Conservation (phyloP, 2,888 invertebrate genomes). For the Oeneis ivallda region DNA sequence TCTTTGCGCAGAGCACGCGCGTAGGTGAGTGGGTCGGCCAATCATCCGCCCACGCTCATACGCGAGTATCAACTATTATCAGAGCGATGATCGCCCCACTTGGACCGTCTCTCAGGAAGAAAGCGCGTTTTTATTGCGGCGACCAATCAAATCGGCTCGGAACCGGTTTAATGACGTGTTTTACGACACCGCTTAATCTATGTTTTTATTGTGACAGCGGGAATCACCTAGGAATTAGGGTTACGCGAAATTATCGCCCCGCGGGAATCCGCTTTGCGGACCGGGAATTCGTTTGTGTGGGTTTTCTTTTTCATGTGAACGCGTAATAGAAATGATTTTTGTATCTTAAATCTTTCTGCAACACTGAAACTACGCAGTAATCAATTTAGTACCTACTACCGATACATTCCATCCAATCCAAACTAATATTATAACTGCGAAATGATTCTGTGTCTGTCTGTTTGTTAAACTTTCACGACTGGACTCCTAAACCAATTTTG, state of each 20-base stretch:
- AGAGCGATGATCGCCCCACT: slow-evolving; percentile 52
- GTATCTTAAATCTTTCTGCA: too few relatives aligned
- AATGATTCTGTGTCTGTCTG: too few relatives aligned
- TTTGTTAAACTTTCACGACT: too few relatives aligned
- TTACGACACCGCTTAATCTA: slow-evolving; percentile 24
- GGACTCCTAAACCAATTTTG: too few relatives aligned
- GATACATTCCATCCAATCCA: neutral
- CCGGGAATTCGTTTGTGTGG: neutral
- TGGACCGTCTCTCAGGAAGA: slow-evolving; percentile 45
- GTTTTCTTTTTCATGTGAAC: too few relatives aligned
- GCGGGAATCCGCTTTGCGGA: slow-evolving; percentile 11
- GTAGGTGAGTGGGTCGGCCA: slow-evolving; percentile 53
- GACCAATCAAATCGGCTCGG: slow-evolving; percentile 20
- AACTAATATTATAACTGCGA: too few relatives aligned
- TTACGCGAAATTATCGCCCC: slow-evolving; percentile 12
- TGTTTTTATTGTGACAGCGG: slow-evolving; percentile 25
- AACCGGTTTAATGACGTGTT: slow-evolving; percentile 24
- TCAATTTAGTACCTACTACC: neutral
- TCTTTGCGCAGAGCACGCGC: slow-evolving; percentile 51
- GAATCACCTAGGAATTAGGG: slow-evolving; percentile 9
- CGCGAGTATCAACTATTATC: slow-evolving; percentile 46
- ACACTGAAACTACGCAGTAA: too few relatives aligned
- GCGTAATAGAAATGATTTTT: neutral
- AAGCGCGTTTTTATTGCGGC: slow-evolving; percentile 22
- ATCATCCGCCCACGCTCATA: slow-evolving; percentile 53